Base-by-base conservation (phyloP, 2,797 vertebrate genomes). In the Sphenodon punctatus region DNA sequence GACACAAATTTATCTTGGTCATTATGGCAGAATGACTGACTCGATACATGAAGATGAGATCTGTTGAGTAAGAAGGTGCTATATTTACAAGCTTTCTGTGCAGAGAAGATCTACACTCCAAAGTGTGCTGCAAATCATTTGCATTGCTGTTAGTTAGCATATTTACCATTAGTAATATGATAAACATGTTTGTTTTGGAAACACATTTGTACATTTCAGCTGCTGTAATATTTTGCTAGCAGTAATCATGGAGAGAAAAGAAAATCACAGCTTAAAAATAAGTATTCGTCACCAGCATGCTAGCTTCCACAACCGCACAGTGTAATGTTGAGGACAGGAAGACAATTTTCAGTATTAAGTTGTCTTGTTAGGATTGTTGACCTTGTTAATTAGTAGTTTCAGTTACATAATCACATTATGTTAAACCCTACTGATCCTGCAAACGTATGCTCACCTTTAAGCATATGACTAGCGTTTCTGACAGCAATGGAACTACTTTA, bases 391-490 rank as follows among this genome's bases (percentile, higher is more conserved):
- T 45, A 79, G 76, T 77, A 65, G 55, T 16, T 22, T 32, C 19
- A 56, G 32, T 56, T 32, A 12, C 12, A 34, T n/a, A n/a, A n/a
- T n/a, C 20, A 34, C 30, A 34, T 34, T 32, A 56, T 17, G 20
- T 56, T 56, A 56, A 12, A 34, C 32, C 19, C 12, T 56, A 90
- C 46, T 61, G 32, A 34, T 84, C 78, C 80, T 92, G 82, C 61
- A 81, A 86, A 79, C 67, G 67, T 74, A 86, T 75, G 72, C 86
- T 89, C 87, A 77, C 91, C 22, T 48, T 25, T 51, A 51, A 81
- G 86, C 46, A 75, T 66, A 86, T 89, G 89, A 89, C 66, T 41
- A 91, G 87, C 88, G 86, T 82, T 88, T 90, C 70, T 87, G 82
- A 80, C 89, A 82, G 87, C 65, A 72, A 53, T 32, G 19, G 55